Conservation (phyloP, 92 coral and sea anemone genomes). For the Pocillopora grandis region DNA sequence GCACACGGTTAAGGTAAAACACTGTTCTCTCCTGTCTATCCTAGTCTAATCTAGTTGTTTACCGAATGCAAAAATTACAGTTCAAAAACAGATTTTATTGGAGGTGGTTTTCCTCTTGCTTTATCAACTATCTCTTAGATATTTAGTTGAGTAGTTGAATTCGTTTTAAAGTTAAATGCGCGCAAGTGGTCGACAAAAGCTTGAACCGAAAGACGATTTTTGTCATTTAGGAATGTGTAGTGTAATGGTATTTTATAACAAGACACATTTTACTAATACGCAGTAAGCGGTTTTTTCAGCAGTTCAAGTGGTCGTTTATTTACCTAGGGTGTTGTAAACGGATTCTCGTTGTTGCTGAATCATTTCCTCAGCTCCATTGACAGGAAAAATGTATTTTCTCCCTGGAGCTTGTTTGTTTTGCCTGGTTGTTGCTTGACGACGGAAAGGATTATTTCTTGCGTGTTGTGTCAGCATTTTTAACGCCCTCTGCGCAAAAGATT, state of each 20-base stretch:
- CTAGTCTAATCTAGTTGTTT: too few relatives aligned
- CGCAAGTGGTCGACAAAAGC: neutral
- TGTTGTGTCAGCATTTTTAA: neutral
- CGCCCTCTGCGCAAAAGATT: neutral
- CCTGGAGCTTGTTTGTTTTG: constrained; percentile 16
- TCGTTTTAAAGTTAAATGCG: too few relatives aligned
- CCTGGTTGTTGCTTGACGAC: neutral
- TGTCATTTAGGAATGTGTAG: neutral
- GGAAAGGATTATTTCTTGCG: neutral
- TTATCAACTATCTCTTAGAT: too few relatives aligned
- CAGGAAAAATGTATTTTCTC: neutral
- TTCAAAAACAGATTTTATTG: too few relatives aligned
- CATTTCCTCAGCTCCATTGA: neutral
- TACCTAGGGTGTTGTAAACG: neutral
- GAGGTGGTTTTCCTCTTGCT: too few relatives aligned
- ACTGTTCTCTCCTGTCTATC: too few relatives aligned
- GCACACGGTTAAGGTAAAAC: too few relatives aligned
- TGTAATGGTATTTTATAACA: neutral
- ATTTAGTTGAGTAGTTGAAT: too few relatives aligned
- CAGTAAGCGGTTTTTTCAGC: neutral
- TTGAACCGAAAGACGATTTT: neutral
- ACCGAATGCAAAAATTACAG: too few relatives aligned
- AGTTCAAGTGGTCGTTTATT: neutral
- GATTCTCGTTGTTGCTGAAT: neutral
- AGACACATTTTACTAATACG: neutral